These are phyloP conservation scores for Rhagoletis pomonella DNA, from an alignment of 1,140 invertebrate species.

Conservation along the genomic window DNA sequence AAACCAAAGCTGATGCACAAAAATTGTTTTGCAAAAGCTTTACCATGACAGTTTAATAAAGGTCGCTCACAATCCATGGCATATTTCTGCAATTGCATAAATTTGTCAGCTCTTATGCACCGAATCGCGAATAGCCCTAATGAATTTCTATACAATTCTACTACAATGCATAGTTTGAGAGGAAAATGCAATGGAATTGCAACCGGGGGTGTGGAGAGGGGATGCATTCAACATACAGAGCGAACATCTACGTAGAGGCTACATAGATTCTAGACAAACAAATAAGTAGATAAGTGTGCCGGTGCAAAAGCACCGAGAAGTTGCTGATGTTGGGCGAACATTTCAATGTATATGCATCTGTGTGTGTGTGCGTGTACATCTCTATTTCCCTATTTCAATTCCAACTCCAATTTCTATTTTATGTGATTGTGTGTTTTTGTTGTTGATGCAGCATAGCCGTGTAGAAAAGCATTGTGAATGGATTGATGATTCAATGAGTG, in stretches of 20 bases:
- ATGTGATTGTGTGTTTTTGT: not conserved
- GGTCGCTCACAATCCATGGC: no score
- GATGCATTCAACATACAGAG: not conserved
- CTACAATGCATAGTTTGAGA: no score
- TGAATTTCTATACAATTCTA: not conserved
- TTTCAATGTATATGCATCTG: slow-evolving; percentile 26
- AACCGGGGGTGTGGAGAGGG: not conserved
- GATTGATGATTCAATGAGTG: not conserved
- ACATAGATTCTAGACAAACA: not conserved
- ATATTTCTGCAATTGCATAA: no score
- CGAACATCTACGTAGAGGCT: not conserved
- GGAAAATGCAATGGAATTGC: slow-evolving; percentile 20
- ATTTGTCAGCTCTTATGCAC: no score
- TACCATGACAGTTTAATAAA: no score
- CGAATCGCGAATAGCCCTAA: no score
- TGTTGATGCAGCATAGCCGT: not conserved
- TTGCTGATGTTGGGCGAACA: slow-evolving; percentile 6
- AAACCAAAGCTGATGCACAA: no score
- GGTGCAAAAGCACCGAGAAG: slow-evolving; percentile 3
- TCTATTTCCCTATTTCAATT: slow-evolving; percentile 10
- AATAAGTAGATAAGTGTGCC: slow-evolving; percentile 19
- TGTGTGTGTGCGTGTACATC: slow-evolving; percentile 15
- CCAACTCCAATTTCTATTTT: not conserved
- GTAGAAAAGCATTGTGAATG: slow-evolving; percentile 34
- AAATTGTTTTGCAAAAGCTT: no score